Percentiles rank a stretch among this genome's conserved stretches.
Conservation (phyloP, 2,113 vertebrate genomes). For the Daboia siamensis region DNA sequence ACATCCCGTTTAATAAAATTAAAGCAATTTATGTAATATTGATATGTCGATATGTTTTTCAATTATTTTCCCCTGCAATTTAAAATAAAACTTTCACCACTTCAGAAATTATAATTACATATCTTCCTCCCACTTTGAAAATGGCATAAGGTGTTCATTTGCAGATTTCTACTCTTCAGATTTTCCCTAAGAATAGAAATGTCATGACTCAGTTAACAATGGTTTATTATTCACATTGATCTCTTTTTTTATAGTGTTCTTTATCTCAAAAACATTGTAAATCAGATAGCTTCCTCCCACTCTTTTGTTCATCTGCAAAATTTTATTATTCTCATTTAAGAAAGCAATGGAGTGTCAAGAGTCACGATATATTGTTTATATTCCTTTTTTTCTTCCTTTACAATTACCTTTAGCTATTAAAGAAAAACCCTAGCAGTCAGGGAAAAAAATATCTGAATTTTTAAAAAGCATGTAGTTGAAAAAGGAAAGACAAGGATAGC, state of each 20-base stretch:
- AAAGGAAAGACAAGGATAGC: constrained; percentile 26
- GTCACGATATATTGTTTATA: constrained; percentile 72
- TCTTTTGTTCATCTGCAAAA: constrained; percentile 80
- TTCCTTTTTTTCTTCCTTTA: constrained; percentile 60
- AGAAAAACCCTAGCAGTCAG: constrained; percentile 50
- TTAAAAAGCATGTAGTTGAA: constrained; percentile 43
- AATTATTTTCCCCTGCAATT: constrained; percentile 69
- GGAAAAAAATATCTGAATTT: constrained; percentile 34
- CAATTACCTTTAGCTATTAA: constrained; percentile 64
- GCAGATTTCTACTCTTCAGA: constrained; percentile 71
- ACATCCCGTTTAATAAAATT: constrained; percentile 68
- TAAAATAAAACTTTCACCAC: constrained; percentile 61
- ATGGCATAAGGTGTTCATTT: constrained; percentile 73
- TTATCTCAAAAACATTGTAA: constrained; percentile 81
- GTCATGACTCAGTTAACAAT: constrained; percentile 82
- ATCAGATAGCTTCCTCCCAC: constrained; percentile 78
- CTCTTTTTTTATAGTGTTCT: constrained; percentile 78
- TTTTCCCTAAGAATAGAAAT: constrained; percentile 75
- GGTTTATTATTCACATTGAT: constrained; percentile 78
- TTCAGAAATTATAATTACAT: constrained; percentile 76
- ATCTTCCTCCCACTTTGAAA: constrained; percentile 75
- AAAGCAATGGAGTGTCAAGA: constrained; percentile 73
- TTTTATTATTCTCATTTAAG: constrained; percentile 77
- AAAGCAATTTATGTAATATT: constrained; percentile 74
- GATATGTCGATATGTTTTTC: constrained; percentile 79